Evolutionary conservation across 2,113 vertebrate species (phyloP).

Genomic region (Vulpes lagopus): DNA sequence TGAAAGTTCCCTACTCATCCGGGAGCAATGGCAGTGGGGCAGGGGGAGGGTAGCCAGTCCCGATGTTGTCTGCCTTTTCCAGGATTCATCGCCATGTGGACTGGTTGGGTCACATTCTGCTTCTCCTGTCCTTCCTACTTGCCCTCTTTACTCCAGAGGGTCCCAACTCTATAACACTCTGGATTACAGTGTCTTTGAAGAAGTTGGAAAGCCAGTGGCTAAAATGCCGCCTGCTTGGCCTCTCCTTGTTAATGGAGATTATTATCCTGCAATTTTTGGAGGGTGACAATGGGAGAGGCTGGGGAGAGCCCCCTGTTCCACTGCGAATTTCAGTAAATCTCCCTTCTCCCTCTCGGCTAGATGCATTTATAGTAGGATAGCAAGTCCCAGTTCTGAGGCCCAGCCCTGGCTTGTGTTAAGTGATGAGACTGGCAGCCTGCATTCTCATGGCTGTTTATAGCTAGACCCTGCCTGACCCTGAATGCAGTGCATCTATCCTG

Average conservation of each 20-base stretch:
- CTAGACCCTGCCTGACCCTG: neutral
- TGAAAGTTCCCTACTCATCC: fast-evolving
- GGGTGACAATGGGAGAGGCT: neutral
- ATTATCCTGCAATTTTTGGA: neutral
- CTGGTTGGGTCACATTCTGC: neutral
- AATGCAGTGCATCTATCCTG: neutral
- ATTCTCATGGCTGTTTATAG: neutral
- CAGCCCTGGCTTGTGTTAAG: neutral
- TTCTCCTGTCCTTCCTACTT: neutral
- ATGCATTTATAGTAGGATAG: fast-evolving
- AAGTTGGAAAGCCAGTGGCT: neutral
- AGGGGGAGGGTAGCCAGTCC: neutral
- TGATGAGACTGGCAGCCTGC: neutral
- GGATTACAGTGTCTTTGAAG: neutral
- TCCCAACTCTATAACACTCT: no score
- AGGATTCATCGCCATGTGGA: no score
- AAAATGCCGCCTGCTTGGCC: neutral
- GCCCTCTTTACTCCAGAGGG: neutral
- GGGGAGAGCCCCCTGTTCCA: neutral
- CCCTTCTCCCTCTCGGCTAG: neutral
- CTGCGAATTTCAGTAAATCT: neutral
- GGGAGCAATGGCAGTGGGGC: neutral
- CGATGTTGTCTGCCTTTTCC: neutral
- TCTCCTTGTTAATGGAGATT: neutral
- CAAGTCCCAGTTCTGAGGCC: neutral